phyloP scores from a whole-genome alignment of 2,888 invertebrate genomes.

The Idaea biselata region DNA sequence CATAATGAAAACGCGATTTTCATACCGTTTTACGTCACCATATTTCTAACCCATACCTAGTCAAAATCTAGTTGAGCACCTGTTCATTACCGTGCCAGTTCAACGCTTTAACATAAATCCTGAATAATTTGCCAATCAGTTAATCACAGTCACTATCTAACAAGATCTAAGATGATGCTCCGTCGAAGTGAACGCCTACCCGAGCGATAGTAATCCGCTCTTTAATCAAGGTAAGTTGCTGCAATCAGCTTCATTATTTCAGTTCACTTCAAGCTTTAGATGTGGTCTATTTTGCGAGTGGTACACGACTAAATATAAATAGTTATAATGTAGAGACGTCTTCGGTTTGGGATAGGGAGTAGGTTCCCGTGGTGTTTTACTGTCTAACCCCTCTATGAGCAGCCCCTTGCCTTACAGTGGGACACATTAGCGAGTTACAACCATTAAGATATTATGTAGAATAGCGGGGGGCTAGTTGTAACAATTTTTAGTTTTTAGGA shows the following conservation, averaged over 20 bases:
- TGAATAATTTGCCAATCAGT: slow-evolving; percentile 6
- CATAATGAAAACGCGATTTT: too few relatives aligned
- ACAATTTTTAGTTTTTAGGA: too few relatives aligned
- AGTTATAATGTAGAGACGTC: neutral
- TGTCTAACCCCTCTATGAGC: too few relatives aligned
- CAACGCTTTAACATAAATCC: neutral
- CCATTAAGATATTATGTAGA: too few relatives aligned
- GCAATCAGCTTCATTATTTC: slow-evolving; percentile 36
- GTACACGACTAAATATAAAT: neutral
- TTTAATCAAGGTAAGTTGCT: slow-evolving; percentile 33
- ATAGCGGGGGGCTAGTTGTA: too few relatives aligned
- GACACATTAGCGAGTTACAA: too few relatives aligned
- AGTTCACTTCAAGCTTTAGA: slow-evolving; percentile 21
- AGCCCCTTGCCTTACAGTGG: too few relatives aligned
- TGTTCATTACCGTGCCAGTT: neutral
- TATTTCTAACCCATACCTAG: too few relatives aligned
- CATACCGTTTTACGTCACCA: too few relatives aligned
- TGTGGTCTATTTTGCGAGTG: slow-evolving; percentile 12
- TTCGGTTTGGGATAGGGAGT: too few relatives aligned
- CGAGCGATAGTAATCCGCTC: slow-evolving; percentile 25
- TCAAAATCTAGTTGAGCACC: too few relatives aligned
- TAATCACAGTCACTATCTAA: slow-evolving; percentile 7
- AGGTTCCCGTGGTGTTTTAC: too few relatives aligned
- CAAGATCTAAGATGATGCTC: slow-evolving; percentile 4
- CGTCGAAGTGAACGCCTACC: slow-evolving; percentile 11